Base-by-base conservation (phyloP, 2,888 invertebrate species). In the Andrena praecox region DNA sequence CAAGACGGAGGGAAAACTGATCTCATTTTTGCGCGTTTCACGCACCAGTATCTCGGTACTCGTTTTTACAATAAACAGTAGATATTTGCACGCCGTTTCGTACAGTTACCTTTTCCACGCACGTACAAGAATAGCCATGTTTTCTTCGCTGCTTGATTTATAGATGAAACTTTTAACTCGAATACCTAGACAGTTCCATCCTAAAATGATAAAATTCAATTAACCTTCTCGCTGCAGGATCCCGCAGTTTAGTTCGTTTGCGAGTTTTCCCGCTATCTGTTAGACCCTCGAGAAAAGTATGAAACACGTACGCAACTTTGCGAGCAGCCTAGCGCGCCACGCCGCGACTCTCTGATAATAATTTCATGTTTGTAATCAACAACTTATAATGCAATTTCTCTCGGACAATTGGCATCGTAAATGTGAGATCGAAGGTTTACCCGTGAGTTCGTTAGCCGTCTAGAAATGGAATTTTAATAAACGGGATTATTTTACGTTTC, bases 151-250 rank as follows among this genome's bases (percentile, higher is more conserved):
- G 31, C 31, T 52, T 67, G 10, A 12, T 20, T 3, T 12, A 12
- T 20, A 24, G 5, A 24, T 6, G 5, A 35, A 63, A 63, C 63
- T 52, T 27, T 24, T 31, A 7, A n/a, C 16, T 29, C n/a, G 31
- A 10, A 2, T 10, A 5, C 54, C 42, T 42, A 42, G 42, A 24
- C 42, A 35, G 33, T 50, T 35, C 10, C 33, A 50, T 66, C 8
- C 27, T 29, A 33, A 75, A 35, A 59, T 66, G 66, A 75, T 75
- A 52, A 75, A 66, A 77, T 56, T 66, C 64, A 52, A 60, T 75
- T 75, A 77, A 42, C 63, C 7, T 24, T 24, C 63, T n/a, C 63
- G 62, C 35, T 4, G 20, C 54, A 20, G 54, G 29, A 42, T 54
- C 54, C 10, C 56, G 56, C 42, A 42, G n/a, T 31, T 56, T 8